Evolutionary conservation across 2,113 vertebrate genomes (phyloP).

Genomic region (Alligator sinensis): DNA sequence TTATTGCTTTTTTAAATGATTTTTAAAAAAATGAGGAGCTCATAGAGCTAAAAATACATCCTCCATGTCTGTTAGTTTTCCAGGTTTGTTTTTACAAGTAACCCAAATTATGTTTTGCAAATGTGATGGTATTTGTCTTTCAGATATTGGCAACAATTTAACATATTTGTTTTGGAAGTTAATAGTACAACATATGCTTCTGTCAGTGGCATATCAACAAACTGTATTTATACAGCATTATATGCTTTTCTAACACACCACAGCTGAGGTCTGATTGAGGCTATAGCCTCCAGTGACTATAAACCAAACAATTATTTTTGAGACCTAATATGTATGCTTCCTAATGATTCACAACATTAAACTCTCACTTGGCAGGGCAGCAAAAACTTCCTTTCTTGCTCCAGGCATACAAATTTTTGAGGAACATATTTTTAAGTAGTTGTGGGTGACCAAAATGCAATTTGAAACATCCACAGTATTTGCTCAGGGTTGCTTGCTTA

Average conservation of each 20-base stretch:
- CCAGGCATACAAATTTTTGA: constrained; percentile 38
- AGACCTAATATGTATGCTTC: constrained; percentile 71
- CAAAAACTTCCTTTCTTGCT: constrained; percentile 53
- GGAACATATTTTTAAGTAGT: constrained; percentile 46
- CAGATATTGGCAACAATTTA: constrained; percentile 45
- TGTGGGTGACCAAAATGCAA: constrained; percentile 73
- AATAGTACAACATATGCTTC: constrained; percentile 57
- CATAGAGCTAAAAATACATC: neutral
- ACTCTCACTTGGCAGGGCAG: constrained; percentile 57
- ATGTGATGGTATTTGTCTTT: constrained; percentile 18
- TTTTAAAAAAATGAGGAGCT: neutral
- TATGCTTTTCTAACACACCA: constrained; percentile 34
- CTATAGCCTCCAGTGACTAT: constrained; percentile 69
- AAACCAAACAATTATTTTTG: constrained; percentile 81
- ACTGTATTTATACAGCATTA: constrained; percentile 46
- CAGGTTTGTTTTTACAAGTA: constrained; percentile 24
- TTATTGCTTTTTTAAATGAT: neutral
- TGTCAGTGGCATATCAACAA: constrained; percentile 65
- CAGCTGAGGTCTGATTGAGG: constrained; percentile 70
- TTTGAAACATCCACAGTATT: constrained; percentile 77
- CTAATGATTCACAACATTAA: constrained; percentile 81
- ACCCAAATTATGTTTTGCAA: constrained; percentile 21
- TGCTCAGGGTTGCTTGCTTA: constrained; percentile 71
- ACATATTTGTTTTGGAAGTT: constrained; percentile 67
- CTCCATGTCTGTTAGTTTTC: neutral